Conservation (phyloP, 2,113 vertebrate species). For the Capreolus pygargus region DNA sequence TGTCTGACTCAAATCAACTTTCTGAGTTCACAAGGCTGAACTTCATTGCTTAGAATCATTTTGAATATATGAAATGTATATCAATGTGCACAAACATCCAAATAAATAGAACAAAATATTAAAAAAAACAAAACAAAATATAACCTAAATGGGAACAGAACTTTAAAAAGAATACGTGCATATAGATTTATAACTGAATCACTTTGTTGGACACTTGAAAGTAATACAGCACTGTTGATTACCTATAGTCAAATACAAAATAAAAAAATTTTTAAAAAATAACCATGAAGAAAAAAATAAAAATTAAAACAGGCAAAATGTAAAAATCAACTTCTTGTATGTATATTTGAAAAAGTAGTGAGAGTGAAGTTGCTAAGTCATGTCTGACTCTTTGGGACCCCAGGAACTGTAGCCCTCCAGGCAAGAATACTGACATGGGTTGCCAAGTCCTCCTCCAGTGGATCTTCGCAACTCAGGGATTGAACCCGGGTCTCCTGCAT, state of each 20-base stretch:
- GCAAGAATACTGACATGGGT: background rate
- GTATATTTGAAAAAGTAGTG: background rate
- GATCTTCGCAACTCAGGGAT: background rate
- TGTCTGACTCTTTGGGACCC: background rate
- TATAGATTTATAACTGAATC: background rate
- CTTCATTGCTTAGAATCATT: background rate
- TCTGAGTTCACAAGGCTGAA: background rate
- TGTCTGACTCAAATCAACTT: background rate
- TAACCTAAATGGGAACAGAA: background rate
- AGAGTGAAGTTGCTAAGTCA: accelerated
- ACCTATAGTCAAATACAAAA: background rate
- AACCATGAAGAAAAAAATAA: background rate
- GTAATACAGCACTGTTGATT: background rate
- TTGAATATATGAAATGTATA: background rate
- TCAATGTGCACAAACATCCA: accelerated
- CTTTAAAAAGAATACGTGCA: background rate
- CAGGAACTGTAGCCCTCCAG: background rate
- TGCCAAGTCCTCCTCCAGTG: background rate
- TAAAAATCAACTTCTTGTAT: background rate
- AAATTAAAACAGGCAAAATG: background rate
- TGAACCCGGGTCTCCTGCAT: accelerated
- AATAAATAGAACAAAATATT: background rate
- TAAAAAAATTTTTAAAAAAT: background rate
- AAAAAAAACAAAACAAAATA: background rate
- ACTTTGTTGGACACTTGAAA: background rate